A percentile compares a stretch with the other conserved stretches of the same genome.
These are phyloP conservation scores for Myotis vivesi DNA, from an alignment of 2,797 vertebrate species.

Conservation along the genomic window DNA sequence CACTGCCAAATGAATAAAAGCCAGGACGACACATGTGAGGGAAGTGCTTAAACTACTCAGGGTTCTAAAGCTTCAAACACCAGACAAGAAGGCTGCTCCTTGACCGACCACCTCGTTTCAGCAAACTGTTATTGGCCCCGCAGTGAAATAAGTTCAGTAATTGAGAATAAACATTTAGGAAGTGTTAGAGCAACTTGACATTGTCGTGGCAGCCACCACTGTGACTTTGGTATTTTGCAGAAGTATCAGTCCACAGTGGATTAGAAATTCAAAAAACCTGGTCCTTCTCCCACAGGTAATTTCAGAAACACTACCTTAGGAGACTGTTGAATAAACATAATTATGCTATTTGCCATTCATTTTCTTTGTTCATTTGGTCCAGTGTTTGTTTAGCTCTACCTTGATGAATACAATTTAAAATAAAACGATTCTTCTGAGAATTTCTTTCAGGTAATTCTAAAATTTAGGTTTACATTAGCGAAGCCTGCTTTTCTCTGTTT, in stretches of 20 bases:
- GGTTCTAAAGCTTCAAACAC: not conserved
- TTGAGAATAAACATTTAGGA: not conserved
- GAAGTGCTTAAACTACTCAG: not conserved
- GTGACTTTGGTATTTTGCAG: not conserved
- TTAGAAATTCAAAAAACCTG: not conserved
- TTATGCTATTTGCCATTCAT: not conserved
- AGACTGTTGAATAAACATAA: not conserved
- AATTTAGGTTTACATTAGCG: conserved; percentile 6
- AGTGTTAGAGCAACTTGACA: not conserved
- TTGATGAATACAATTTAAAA: not conserved
- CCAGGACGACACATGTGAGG: not conserved
- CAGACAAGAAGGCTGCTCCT: not conserved
- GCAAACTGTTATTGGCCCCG: not conserved
- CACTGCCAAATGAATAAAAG: not conserved
- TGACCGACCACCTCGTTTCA: not conserved
- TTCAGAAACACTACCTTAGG: not conserved
- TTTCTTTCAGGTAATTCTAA: conserved; percentile 40
- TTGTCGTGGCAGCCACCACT: not conserved
- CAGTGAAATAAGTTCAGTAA: not conserved
- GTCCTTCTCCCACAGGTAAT: not conserved
- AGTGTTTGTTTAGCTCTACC: not conserved
- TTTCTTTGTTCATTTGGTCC: not conserved
- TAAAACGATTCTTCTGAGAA: conserved; percentile 33
- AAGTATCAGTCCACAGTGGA: not conserved
- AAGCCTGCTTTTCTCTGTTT: conserved; percentile 14